Evolutionary conservation across 2,113 vertebrate genomes (phyloP), one percentile per base, ranked within the genome.

Genomic region (Baryphthengus martii): DNA sequence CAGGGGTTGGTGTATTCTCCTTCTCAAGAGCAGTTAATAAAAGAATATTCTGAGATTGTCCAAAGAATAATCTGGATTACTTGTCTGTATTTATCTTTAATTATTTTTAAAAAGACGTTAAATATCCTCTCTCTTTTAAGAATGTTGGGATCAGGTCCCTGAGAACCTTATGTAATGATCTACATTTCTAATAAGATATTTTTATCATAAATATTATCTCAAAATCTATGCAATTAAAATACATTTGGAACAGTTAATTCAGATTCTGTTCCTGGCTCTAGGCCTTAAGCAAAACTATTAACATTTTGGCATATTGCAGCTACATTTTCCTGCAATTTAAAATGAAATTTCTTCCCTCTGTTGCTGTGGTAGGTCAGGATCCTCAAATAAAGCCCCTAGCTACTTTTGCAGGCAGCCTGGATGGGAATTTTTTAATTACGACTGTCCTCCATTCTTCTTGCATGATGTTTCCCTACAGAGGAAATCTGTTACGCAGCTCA

Each of bases 221-320:
- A 79, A 94, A 94, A 55, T 63, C 63, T 67, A 52, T n/a, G 19
- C 59, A 88, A 91, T 90, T 93, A 83, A 83, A 88, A 59, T 55
- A 85, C 75, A 90, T 70, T 28, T 35, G 26, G 40, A 88, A 77
- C 10, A 73, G 67, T 91, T 91, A 55, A 65, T 61, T 83, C 71
- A 20, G 50, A 72, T 88, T 94, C 50, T 56, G 33, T 71, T 90
- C 35, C 84, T 79, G 66, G 84, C 40, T 52, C 33, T 17, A 44
- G 52, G 73, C 56, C 90, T 65, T 65, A 55, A 52, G 61, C 39
- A 89, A 58, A 84, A 24, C 35, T 85, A 71, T 53, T 75, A 65
- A 90, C 31, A 21, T 70, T 90, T 40, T 80, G 86, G 86, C 72
- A 74, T 17, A 66, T 49, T 71, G 37, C 24, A 93, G 56, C 59